Evolutionary conservation across 2,888 invertebrate genomes (phyloP), one percentile per base, ranked within the genome.

Genomic region (Hypercompe scribonia): DNA sequence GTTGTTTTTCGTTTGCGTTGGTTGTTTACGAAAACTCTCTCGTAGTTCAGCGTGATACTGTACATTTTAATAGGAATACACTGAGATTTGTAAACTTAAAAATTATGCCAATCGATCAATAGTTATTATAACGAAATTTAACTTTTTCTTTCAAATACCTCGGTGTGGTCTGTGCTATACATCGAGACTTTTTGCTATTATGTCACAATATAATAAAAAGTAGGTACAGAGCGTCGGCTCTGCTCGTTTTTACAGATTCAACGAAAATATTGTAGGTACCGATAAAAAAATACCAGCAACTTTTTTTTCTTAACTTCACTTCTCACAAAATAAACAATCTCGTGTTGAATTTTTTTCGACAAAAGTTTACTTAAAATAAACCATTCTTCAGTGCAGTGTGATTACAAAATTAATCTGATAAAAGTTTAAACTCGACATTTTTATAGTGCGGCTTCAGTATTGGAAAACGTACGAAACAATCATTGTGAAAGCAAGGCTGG

Each of bases 401-500:
- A 65, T 67, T 71, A 42, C n/a, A 67, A 74, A 71, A 74, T 71
- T 68, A 65, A 71, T 64, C 33, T 42, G 66, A 71, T 70, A 46
- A 75, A 72, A 71, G 61, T 71, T 74, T 71, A 7, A 68, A 74
- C 54, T 68, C n/a, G 8, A 69, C 42, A 63, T 50, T 73, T 50
- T 34, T 39, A 72, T 54, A 13, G 31, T 71, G 63, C 7, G 24
- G 4, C 28, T 39, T 39, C 28, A 39, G n/a, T 66, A 42, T 36
- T 21, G n/a, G 39, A 68, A 67, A 74, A 54, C 24, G 65, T 39
- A 67, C 77, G 70, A 75, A 78, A 80, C 76, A 84, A 84, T 84
- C 80, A 80, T 71, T 80, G 82, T 82, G 82, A 84, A 82, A 82
- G 80, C 73, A 66, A 67, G 69, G 42, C 71, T 58, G 28, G 71